phyloP scores from a whole-genome alignment of 2,797 vertebrate species.

The Esox masquinongy region DNA sequence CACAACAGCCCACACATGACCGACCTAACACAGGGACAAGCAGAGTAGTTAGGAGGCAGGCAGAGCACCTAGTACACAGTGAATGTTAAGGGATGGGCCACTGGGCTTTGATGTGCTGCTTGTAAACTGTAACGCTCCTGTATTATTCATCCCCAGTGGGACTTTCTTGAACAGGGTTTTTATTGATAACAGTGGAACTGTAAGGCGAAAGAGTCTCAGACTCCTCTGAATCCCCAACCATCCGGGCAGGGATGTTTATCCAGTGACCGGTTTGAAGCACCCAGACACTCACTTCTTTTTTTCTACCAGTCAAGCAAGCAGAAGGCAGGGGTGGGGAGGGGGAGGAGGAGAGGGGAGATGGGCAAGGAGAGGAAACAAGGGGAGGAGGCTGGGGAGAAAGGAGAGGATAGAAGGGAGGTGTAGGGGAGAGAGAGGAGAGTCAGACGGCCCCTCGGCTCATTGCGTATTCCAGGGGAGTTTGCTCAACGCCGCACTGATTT shows the following conservation, averaged over 20 bases:
- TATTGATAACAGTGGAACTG: constrained; percentile 44
- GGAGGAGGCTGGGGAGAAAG: not conserved
- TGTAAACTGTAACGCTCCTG: not conserved
- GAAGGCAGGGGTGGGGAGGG: not conserved
- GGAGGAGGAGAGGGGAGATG: not conserved
- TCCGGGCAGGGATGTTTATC: not conserved
- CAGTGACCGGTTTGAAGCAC: not conserved
- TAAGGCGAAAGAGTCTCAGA: constrained; percentile 25
- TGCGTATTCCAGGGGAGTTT: constrained; percentile 18
- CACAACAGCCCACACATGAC: not conserved
- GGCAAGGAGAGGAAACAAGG: not conserved
- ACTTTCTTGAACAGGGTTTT: constrained; percentile 9
- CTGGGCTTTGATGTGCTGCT: not conserved
- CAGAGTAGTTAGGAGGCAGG: not conserved
- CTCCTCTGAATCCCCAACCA: constrained; percentile 27
- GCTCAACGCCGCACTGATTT: constrained; percentile 28
- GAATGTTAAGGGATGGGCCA: not conserved
- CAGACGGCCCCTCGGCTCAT: constrained; percentile 3
- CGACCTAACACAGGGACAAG: not conserved
- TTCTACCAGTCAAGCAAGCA: not conserved
- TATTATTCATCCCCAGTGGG: not conserved
- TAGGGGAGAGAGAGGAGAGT: not conserved
- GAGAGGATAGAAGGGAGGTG: not conserved
- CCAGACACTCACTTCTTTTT: not conserved
- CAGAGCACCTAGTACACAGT: not conserved